These are phyloP conservation scores for Laothoe populi DNA, from an alignment of 2,888 invertebrate species.

Conservation along the genomic window DNA sequence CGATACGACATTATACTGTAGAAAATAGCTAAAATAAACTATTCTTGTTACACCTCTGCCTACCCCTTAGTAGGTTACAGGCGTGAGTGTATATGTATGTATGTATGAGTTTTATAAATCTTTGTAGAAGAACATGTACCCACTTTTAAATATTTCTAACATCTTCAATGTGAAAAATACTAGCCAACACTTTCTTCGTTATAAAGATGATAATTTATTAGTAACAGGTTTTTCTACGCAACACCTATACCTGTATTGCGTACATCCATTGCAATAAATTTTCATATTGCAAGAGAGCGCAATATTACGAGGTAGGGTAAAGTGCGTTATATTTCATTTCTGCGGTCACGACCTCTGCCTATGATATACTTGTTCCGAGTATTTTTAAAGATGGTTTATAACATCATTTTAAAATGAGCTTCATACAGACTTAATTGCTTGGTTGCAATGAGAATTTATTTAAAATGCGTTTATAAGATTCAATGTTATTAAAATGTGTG, in stretches of 20 bases:
- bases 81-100: too few relatives aligned
- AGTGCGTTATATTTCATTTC: constrained; percentile 80
- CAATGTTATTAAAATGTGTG: too few relatives aligned
- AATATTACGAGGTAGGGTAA: constrained; percentile 75
- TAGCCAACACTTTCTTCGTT: constrained; percentile 1
- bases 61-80: too few relatives aligned
- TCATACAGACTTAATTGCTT: constrained; percentile 4
- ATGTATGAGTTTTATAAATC: too few relatives aligned
- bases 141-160: not conserved
- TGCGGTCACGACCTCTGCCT: constrained; percentile 63
- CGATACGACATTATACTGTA: too few relatives aligned
- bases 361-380: constrained; percentile 51
- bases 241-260: constrained; percentile 61
- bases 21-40: too few relatives aligned
- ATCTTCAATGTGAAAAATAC: not conserved
- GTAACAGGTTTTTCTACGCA: constrained; percentile 37
- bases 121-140: too few relatives aligned
- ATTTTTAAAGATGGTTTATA: constrained; percentile 21
- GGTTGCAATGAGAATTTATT: not conserved
- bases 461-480: too few relatives aligned
- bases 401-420: constrained; percentile 8
- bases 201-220: constrained; percentile 12
- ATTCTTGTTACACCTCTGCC: too few relatives aligned
- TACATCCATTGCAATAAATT: constrained; percentile 77
- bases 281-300: constrained; percentile 81